phyloP scores from a whole-genome alignment of 2,797 vertebrate species.

The Propithecus deckenii region DNA sequence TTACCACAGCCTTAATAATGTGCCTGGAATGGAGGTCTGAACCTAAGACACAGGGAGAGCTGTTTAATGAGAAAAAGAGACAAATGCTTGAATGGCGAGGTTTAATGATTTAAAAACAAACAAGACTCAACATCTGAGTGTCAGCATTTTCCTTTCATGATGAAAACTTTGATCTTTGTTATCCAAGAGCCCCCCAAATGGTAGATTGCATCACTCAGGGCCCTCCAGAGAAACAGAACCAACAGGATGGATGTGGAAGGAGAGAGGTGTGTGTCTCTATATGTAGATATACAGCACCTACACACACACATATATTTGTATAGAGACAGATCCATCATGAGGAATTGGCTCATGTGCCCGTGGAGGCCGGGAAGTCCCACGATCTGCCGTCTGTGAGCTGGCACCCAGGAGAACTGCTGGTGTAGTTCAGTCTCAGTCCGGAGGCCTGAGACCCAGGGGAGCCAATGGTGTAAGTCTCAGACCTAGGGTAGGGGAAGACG shows the following conservation, averaged over 20 bases:
- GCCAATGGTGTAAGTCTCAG: background rate
- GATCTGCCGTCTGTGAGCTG: background rate
- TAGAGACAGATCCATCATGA: background rate
- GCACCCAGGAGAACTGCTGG: background rate
- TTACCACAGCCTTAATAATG: background rate
- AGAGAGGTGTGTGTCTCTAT: accelerated
- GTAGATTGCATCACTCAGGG: background rate
- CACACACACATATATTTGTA: accelerated
- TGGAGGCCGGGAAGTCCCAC: background rate
- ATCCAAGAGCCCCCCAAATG: background rate
- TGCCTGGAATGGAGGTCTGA: background rate
- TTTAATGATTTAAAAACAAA: background rate
- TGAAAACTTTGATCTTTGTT: background rate
- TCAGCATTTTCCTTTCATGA: background rate
- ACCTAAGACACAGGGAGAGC: background rate
- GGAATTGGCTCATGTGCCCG: too few relatives aligned
- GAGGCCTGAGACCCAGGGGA: background rate
- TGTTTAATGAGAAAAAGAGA: background rate
- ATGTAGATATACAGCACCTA: too few relatives aligned
- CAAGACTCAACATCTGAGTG: background rate
- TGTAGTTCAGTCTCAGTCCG: background rate
- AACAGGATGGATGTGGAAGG: background rate
- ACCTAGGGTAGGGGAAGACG: background rate
- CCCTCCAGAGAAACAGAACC: background rate
- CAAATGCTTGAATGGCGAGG: background rate